Evolutionary conservation across 2,888 invertebrate species (phyloP), one percentile per base, ranked within the genome.

Genomic region (Athalia circularis): DNA sequence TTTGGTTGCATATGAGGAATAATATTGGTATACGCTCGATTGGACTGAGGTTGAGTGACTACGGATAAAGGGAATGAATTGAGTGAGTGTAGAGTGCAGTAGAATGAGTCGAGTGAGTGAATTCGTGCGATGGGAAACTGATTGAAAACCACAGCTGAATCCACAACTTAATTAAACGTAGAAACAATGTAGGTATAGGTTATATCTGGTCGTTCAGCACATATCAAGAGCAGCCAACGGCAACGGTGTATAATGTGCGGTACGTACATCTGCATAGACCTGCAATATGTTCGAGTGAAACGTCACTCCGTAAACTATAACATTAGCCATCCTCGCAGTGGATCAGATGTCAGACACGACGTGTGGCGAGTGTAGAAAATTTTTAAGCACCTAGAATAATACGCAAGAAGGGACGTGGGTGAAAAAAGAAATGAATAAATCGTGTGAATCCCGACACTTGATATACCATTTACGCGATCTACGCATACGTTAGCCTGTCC

Each of bases 401-500:
- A 13, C 47, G 13, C n/a, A 11, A 9, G 6, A 43, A n/a, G 7
- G 48, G 15, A 65, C 11, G 15, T 52, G 7, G 52, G 52, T 52
- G 29, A 29, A 15, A 6, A 52, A 68, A n/a, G 65, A 6, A n/a
- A 47, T 47, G 50, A 67, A 52, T 7, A 13, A 72, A 59, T n/a
- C n/a, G 57, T 43, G 57, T 57, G 57, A 59, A 72, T 72, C 13
- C 70, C 45, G 70, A 72, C 45, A 72, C 70, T 45, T 59, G 70
- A 72, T 72, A 72, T 59, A 72, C 59, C 70, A 68, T 68, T 68
- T 68, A 52, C 47, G 54, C 50, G 52, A 68, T 68, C 68, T 50
- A 68, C 45, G 70, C 70, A 72, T 72, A 68, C 70, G 70, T 59
- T 68, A 13, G 70, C 57, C 59, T 72, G 59, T 72, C 70, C 59